Evolutionary conservation across 1,140 invertebrate species (phyloP), one percentile per base, ranked within the genome.

Genomic region (Drosophila littoralis): DNA sequence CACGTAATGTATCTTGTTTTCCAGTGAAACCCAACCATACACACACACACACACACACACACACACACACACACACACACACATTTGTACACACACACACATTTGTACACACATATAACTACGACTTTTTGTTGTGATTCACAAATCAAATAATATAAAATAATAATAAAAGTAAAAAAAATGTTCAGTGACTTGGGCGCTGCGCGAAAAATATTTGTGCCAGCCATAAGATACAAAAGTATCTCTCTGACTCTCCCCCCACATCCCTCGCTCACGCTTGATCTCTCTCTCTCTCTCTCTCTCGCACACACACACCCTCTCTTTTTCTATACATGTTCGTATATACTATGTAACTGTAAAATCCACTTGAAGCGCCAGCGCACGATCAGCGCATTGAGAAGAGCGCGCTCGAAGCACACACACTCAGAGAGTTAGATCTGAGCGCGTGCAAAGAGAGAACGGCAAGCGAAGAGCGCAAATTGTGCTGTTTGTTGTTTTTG

Each of bases 71-170:
- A 38, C 9, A 33, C 13, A 1, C 36, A 33, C 35, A 67, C 43
- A 67, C 33, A 15, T 43, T 12, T 48, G 15, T 48, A 50, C 60
- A 52, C 5, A 28, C 3, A 22, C 3, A 22, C n/a, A n/a, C n/a
- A n/a, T 17, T 1, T 28, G 22, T 28, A 28, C 59, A 59, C 54
- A 28, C 50, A 78, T 50, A 65, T 46, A 66, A 51, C 65, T 58
- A 63, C 66, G 66, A 28, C 28, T 71, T 66, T 75, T 69, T 81
- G 59, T 51, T 79, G 82, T 86, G 82, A 86, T 82, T 86, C 82
- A 86, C 82, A 88, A 83, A 86, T 88, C 83, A 86, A 86, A 86
- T 88, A 86, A 79, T 76, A 77, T 85, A 69, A 79, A 76, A 84
- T 79, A 82, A 83, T 73, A 73, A 77, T 63, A 86, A 81, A 75